Evolutionary conservation across 2,113 vertebrate genomes (phyloP).

Genomic region (Hippolais icterina): DNA sequence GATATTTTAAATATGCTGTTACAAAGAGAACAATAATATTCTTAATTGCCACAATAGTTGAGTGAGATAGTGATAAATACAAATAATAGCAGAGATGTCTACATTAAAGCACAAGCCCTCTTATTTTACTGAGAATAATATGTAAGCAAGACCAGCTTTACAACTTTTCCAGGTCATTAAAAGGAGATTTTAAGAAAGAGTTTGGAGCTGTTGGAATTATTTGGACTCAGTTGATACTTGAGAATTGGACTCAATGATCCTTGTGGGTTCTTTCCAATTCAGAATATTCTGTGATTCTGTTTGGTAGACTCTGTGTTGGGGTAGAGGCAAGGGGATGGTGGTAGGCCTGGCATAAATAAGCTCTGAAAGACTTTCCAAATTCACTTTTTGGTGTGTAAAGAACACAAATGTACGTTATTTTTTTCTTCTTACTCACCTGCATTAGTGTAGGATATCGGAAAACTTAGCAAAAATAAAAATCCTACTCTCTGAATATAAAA

Average conservation of each 20-base stretch:
- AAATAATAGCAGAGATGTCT: neutral
- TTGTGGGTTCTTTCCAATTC: neutral
- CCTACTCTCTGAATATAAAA: neutral
- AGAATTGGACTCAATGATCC: neutral
- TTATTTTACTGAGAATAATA: neutral
- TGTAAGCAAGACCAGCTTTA: neutral
- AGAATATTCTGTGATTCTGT: neutral
- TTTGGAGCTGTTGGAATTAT: neutral
- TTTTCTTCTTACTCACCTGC: neutral
- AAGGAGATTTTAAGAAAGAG: neutral
- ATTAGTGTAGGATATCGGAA: neutral
- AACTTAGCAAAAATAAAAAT: neutral
- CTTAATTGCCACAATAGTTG: neutral
- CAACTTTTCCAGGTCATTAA: neutral
- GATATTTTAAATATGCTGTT: neutral
- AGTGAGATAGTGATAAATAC: neutral
- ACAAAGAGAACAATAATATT: neutral
- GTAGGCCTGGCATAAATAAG: neutral
- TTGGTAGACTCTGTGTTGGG: neutral
- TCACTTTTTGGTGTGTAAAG: neutral
- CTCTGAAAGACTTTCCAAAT: neutral
- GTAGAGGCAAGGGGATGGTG: fast-evolving
- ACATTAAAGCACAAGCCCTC: neutral
- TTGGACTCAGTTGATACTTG: neutral
- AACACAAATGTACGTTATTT: neutral